A percentile compares a stretch with the other conserved stretches of the same genome.
Conservation (phyloP, 2,888 invertebrate genomes). For the Agrotis ipsilon region DNA sequence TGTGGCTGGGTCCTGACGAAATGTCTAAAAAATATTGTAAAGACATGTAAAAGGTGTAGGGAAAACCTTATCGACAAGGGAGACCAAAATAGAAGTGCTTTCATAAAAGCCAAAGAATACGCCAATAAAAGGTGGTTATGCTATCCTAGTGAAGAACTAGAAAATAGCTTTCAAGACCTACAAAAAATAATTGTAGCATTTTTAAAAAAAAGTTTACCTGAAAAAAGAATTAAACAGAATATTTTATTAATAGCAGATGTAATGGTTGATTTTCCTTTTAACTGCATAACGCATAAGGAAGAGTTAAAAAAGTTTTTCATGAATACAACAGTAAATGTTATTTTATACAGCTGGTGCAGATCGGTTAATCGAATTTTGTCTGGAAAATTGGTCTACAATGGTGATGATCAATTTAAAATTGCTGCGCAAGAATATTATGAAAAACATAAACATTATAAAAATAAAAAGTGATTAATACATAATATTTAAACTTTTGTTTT, state of each 20-base stretch:
- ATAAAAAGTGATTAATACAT: neutral
- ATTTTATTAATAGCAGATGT: neutral
- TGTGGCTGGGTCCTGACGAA: constrained; percentile 35
- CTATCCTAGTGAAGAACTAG: neutral
- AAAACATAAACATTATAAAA: constrained; percentile 1
- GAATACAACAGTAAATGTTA: neutral
- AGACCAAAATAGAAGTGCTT: neutral
- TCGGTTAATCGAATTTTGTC: constrained; percentile 2
- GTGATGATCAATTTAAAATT: neutral
- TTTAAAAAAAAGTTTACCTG: neutral
- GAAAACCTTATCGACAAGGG: neutral
- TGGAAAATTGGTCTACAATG: neutral
- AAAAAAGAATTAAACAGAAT: neutral
- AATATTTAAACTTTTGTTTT: neutral
- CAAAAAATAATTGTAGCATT: neutral
- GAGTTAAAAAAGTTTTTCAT: neutral
- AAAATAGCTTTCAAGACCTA: neutral
- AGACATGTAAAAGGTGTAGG: constrained; percentile 3
- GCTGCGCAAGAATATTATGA: constrained; percentile 9
- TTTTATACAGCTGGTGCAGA: constrained; percentile 6
- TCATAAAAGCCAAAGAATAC: constrained; percentile 2
- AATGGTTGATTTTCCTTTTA: neutral
- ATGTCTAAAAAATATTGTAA: constrained; percentile 28
- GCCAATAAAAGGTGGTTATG: neutral
- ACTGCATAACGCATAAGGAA: neutral